Percentiles rank a stretch among this genome's conserved stretches.
These are phyloP conservation scores for Sialis fuliginosa DNA, from an alignment of 2,888 invertebrate genomes.

Conservation along the genomic window DNA sequence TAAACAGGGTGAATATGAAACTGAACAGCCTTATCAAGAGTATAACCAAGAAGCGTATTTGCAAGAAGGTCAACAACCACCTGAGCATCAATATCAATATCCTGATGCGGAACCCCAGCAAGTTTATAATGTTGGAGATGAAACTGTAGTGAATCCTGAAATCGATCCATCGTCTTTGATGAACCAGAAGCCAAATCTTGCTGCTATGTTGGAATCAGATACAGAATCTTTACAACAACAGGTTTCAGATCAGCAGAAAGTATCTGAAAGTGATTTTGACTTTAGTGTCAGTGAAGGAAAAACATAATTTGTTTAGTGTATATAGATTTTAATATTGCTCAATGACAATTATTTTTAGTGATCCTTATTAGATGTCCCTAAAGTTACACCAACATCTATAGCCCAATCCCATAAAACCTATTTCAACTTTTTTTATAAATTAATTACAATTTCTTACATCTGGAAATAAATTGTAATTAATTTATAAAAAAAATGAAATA, in stretches of 20 bases:
- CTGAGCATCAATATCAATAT: slow-evolving; percentile 2
- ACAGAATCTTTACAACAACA: slow-evolving; percentile 19
- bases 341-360: too few species aligned
- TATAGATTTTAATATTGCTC: too few species aligned
- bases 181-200: slow-evolving; percentile 14
- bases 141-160: background rate
- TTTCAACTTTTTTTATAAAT: too few species aligned
- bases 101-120: slow-evolving; percentile 1
- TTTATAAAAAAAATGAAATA: too few species aligned
- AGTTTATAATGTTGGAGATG: slow-evolving; percentile 1
- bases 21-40: background rate
- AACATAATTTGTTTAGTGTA: too few species aligned
- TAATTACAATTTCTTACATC: too few species aligned
- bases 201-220: slow-evolving; percentile 24
- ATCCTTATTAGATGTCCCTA: too few species aligned
- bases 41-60: background rate
- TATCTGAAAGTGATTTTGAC: slow-evolving; percentile 25
- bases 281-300: slow-evolving; percentile 16
- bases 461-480: too few species aligned
- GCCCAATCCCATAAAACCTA: too few species aligned
- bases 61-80: background rate
- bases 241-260: slow-evolving; percentile 10
- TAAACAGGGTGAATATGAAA: background rate
- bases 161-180: background rate
- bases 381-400: too few species aligned